Evolutionary conservation across 2,888 invertebrate genomes (phyloP).

Genomic region (Trichacis sp.): DNA sequence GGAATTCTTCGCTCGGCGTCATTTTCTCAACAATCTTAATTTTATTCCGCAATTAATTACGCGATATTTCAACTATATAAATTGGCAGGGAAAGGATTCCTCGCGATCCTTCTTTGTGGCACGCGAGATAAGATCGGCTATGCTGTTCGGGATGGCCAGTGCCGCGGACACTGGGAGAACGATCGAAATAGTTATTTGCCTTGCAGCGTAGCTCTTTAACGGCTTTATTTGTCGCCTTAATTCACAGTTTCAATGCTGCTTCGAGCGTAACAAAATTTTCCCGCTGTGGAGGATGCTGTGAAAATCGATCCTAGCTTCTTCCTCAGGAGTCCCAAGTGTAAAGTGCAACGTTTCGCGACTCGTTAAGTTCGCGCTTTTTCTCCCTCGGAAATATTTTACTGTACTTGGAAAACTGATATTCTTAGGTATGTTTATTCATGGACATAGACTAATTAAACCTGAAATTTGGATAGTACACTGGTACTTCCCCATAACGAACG

Average conservation of each 20-base stretch:
- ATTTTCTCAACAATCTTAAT: too few relatives aligned
- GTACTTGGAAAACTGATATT: too few relatives aligned
- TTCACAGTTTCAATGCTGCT: constrained; percentile 7
- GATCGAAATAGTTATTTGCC: constrained; percentile 10
- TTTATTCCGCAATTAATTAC: constrained; percentile 14
- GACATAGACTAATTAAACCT: too few relatives aligned
- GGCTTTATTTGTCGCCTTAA: constrained; percentile 13
- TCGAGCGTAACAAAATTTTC: constrained; percentile 2
- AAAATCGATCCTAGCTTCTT: neutral
- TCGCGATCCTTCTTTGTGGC: constrained; percentile 7
- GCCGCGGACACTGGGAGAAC: constrained; percentile 1
- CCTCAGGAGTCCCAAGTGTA: too few relatives aligned
- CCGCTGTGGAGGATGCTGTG: neutral
- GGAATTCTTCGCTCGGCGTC: too few relatives aligned
- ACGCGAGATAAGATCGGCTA: constrained; percentile 11
- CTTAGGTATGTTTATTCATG: too few relatives aligned
- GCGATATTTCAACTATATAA: constrained; percentile 13
- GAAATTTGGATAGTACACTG: too few relatives aligned
- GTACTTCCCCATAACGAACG: too few relatives aligned
- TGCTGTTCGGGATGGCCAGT: constrained; percentile 3
- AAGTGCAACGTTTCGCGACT: too few relatives aligned
- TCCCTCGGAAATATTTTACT: too few relatives aligned
- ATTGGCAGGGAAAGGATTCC: constrained; percentile 16
- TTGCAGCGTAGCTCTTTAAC: constrained; percentile 7
- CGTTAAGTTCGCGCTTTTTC: too few relatives aligned